Evolutionary conservation across 2,113 vertebrate genomes (phyloP).

Genomic region (Oostethus manadensis): DNA sequence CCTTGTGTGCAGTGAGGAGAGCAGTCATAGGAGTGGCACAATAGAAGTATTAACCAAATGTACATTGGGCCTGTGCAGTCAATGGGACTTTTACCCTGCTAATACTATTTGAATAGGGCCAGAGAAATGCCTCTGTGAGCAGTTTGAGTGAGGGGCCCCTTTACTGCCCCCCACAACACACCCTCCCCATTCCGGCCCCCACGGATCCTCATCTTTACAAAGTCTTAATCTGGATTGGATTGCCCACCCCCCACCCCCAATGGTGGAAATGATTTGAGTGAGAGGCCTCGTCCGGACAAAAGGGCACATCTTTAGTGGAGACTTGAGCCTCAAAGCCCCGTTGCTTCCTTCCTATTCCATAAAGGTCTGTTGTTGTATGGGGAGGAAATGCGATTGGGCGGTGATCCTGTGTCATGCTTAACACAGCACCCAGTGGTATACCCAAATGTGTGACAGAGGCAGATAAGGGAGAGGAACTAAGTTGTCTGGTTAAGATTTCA

Average conservation of each 20-base stretch:
- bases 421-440: constrained; percentile 38
- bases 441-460: constrained; percentile 13
- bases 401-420: constrained; percentile 18
- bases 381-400: constrained; percentile 26
- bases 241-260: constrained; percentile 29
- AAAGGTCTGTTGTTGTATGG: constrained; percentile 32
- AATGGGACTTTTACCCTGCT: constrained; percentile 52
- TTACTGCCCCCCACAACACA: constrained; percentile 31
- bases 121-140: constrained; percentile 44
- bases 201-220: constrained; percentile 44
- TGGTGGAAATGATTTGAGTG: constrained; percentile 45
- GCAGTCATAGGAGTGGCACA: constrained; percentile 44
- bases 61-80: constrained; percentile 40
- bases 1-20: constrained; percentile 29
- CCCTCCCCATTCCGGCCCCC: constrained; percentile 29
- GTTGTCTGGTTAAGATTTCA: neutral
- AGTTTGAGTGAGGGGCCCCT: constrained; percentile 38
- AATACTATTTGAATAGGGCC: constrained; percentile 53
- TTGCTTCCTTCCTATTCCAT: constrained; percentile 25
- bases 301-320: constrained; percentile 21
- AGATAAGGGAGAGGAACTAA: constrained; percentile 5
- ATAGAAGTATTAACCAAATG: constrained; percentile 59
- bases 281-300: constrained; percentile 39
- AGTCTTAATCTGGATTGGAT: constrained; percentile 57
- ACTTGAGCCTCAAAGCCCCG: constrained; percentile 11